A percentile compares a stretch with the other conserved stretches of the same genome.
Evolutionary conservation across 2,888 invertebrate genomes (phyloP).

Genomic region (Scrobipalpa costella): DNA sequence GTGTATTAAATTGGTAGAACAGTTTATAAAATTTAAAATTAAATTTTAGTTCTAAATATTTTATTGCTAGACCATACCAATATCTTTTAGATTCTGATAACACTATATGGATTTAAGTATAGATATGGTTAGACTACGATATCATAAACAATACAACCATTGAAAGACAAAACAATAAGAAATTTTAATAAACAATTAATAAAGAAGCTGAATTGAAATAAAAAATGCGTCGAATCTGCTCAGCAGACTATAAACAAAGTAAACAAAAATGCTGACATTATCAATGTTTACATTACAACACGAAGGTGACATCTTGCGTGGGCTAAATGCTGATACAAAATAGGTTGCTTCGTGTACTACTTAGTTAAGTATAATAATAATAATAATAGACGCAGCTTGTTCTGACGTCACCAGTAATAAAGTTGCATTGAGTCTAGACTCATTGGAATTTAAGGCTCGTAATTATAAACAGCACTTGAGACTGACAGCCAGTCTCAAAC

Average conservation of each 20-base stretch:
- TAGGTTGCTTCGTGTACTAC: neutral
- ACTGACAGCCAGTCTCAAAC: too few species aligned
- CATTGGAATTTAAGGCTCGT: neutral
- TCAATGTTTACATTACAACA: conserved; percentile 11
- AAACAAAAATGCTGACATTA: conserved; percentile 16
- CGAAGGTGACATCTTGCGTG: conserved; percentile 9
- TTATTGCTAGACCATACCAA: too few species aligned
- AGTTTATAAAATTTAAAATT: neutral
- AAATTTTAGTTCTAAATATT: too few species aligned
- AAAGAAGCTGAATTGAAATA: too few species aligned
- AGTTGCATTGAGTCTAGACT: neutral
- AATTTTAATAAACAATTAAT: too few species aligned
- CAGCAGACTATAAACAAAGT: neutral
- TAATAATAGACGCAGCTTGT: neutral
- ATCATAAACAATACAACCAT: too few species aligned
- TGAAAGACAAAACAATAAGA: too few species aligned
- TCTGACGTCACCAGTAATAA: neutral
- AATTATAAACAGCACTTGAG: too few species aligned
- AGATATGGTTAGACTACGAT: too few species aligned
- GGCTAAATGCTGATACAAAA: conserved; percentile 3
- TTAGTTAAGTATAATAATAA: neutral
- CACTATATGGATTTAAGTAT: too few species aligned
- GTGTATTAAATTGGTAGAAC: neutral
- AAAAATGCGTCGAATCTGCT: neutral
- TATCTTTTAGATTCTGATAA: too few species aligned